Base-by-base conservation (phyloP, 2,113 vertebrate species). In the Cygnus atratus region DNA sequence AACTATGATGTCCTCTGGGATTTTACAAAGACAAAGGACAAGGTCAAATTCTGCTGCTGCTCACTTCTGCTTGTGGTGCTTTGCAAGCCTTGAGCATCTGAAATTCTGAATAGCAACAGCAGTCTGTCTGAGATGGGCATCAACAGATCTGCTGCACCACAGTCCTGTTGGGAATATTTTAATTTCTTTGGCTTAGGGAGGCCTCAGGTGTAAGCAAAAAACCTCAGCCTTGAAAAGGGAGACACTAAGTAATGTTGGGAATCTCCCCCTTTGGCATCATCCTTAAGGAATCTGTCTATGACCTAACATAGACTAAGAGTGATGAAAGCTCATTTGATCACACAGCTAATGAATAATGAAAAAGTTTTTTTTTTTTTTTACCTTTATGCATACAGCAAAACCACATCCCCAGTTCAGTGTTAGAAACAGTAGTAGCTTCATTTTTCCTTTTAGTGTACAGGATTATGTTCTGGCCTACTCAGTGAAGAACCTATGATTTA, bases 341-440 rank as follows among this genome's bases (percentile, higher is more conserved):
- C 11, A 48, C 11, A 59, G 44, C 75, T 52, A 78, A 52, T 44
- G 22, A 2, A 79, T 52, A 78, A 52, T 44, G 22, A 2, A 79
- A 92, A 83, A 48, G 2, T 0, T 0, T 12, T 62, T 61, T 25
- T 17, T 43, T 43, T 43, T 13, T 72, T 72, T 75, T 0, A 0
- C 13, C 83, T 85, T 50, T 44, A 19, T 37, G 13, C 8, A 17
- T 24, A 18, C 18, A 74, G 31, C 18, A 67, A 87, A 71, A 87
- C 77, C 1, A 0, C 6, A 4, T 54, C 18, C 41, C 8, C 46
- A 14, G 8, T 28, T 88, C 65, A 33, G 25, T 25, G 10, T 22
- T 89, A 74, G 81, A 91, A 66, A 39, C 5, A 43, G 11, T 13
- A 44, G 14, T 16, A 55, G 12, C 8, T 88, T 72, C 78, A n/a